These are phyloP conservation scores for Drosophila histrio DNA, from an alignment of 2,888 invertebrate species.

Conservation along the genomic window DNA sequence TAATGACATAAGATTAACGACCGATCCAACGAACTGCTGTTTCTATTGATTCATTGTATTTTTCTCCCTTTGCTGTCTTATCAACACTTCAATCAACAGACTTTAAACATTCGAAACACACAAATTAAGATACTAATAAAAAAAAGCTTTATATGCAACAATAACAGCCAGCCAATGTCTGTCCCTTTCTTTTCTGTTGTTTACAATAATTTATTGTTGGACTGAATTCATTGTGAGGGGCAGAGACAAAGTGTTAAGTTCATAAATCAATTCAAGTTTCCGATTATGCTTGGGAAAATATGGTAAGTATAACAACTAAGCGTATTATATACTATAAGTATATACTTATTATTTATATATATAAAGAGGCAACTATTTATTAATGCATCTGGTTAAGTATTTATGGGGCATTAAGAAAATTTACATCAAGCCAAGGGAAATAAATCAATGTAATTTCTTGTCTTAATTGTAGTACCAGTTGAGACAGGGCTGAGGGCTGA, in stretches of 20 bases:
- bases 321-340: not conserved
- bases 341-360: too few species aligned
- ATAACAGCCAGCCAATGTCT: slow-evolving; percentile 16
- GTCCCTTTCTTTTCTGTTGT: slow-evolving; percentile 11
- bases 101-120: slow-evolving; percentile 39
- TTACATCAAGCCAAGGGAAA: slow-evolving; percentile 40
- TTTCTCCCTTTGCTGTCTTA: slow-evolving; percentile 27
- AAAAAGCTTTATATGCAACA: slow-evolving; percentile 35
- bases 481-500: not conserved
- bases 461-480: slow-evolving; percentile 63
- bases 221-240: slow-evolving; percentile 22
- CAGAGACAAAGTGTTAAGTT: slow-evolving; percentile 56
- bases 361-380: slow-evolving; percentile 40
- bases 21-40: slow-evolving; percentile 9
- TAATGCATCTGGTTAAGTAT: slow-evolving; percentile 52
- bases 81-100: slow-evolving; percentile 46
- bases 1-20: slow-evolving; percentile 15
- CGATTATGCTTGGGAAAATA: slow-evolving; percentile 45
- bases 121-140: slow-evolving; percentile 55
- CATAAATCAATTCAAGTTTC: slow-evolving; percentile 61
- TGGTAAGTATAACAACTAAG: slow-evolving; percentile 33
- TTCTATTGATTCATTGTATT: slow-evolving; percentile 15
- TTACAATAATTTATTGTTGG: slow-evolving; percentile 47
- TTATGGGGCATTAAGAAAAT: slow-evolving; percentile 63
- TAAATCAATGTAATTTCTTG: slow-evolving; percentile 64